phyloP scores from a whole-genome alignment of 1,140 invertebrate species.

The Contarinia nasturtii region DNA sequence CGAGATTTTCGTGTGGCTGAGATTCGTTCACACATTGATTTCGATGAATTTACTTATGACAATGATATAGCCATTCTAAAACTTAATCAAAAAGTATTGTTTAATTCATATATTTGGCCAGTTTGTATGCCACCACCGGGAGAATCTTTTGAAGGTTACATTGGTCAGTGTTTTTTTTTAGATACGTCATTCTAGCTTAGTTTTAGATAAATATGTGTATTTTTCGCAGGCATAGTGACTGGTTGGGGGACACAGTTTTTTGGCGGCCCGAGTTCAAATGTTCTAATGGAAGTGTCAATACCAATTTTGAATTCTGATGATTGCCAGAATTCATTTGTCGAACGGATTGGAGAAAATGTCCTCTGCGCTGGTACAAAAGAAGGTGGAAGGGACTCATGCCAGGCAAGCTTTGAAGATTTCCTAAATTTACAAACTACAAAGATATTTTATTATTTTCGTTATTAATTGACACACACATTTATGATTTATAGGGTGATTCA shows the following conservation, averaged over 20 bases:
- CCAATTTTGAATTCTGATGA: slow-evolving; percentile 59
- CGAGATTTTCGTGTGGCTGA: slow-evolving; percentile 42
- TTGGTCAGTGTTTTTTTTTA: no score
- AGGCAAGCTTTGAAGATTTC: slow-evolving; percentile 31
- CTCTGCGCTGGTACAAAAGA: slow-evolving; percentile 51
- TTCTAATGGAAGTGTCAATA: slow-evolving; percentile 55
- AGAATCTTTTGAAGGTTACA: slow-evolving; percentile 35
- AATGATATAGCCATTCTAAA: slow-evolving; percentile 68
- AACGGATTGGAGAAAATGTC: slow-evolving; percentile 37
- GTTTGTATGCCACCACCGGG: slow-evolving; percentile 57
- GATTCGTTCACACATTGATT: slow-evolving; percentile 42
- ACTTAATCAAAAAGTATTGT: slow-evolving; percentile 41
- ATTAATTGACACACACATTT: no score
- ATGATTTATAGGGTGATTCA: slow-evolving; percentile 6
- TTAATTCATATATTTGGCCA: slow-evolving; percentile 63
- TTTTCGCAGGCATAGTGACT: slow-evolving; percentile 11
- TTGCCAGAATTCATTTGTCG: slow-evolving; percentile 38
- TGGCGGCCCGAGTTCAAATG: slow-evolving; percentile 41
- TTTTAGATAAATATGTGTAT: slow-evolving; percentile 2
- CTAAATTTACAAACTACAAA: background rate
- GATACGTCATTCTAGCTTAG: slow-evolving; percentile 41
- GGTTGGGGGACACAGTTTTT: slow-evolving; percentile 55
- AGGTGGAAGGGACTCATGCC: slow-evolving; percentile 59
- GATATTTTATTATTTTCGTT: no score
- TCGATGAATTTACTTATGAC: slow-evolving; percentile 39